Base-by-base conservation (phyloP, 2,888 invertebrate genomes). In the Rhingia campestris region DNA sequence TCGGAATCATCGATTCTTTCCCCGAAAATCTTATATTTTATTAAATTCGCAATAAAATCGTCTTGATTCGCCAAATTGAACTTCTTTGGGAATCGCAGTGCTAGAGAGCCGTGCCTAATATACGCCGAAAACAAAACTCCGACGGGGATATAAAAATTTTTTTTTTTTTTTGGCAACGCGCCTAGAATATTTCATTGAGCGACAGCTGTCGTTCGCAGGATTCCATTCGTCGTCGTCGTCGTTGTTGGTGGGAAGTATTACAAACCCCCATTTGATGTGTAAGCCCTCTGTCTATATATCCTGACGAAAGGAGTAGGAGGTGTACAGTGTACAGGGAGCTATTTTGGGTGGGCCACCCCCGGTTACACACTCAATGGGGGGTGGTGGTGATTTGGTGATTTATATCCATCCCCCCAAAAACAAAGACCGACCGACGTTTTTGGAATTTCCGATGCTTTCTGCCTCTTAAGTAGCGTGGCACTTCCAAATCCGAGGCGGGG, bases 1-100 rank as follows among this genome's bases (percentile, higher is more conserved):
- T 67, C 22, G 32, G 66, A 67, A 73, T 77, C 77, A 77, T 82
- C 82, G 82, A 77, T 77, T 70, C 22, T 22, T 22, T 22, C 53
- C 41, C 30, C 43, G 41, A 61, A 82, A 79, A 82, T 82, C 82
- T 79, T 82, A 79, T 82, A 79, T 82, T 69, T 82, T 82, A 82
- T 82, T 82, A 82, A 82, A 82, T 79, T 82, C 73, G 79, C 79
- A 82, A 82, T 82, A 82, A 82, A 82, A 82, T 67, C 69, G 73
- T 82, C 82, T 82, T 82, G 82, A 82, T 82, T 82, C 82, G 82
- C 67, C 64, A 82, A 82, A 82, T 82, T 82, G 79, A 82, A 82
- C 82, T 79, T 82, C 79, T 74, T 69, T 79, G n/a, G 43, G 43
- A 43, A 4, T 72, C 73, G 63, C 22, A 2, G 79, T 74, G 79